A percentile compares a stretch with the other conserved stretches of the same genome.
phyloP scores from a whole-genome alignment of 2,113 vertebrate genomes.

The Prinia subflava region DNA sequence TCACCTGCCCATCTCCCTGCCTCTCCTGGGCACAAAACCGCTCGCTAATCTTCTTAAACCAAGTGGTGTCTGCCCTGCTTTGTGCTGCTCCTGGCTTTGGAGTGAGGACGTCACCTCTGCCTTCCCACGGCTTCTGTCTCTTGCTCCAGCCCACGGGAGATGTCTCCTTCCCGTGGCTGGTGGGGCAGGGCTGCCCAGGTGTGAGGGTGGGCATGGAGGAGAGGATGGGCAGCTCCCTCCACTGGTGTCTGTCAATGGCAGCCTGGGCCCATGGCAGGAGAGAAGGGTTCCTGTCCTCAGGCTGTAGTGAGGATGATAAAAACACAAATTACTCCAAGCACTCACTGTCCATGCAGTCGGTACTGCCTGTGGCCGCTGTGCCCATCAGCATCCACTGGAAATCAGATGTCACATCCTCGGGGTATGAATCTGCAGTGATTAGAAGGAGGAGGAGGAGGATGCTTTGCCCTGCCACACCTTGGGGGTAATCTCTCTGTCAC shows the following conservation, averaged over 20 bases:
- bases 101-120: accelerated
- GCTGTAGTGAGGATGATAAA: not conserved
- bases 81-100: not conserved
- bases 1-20: not conserved
- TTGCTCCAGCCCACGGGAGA: accelerated
- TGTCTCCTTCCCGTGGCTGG: accelerated
- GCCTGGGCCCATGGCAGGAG: not conserved
- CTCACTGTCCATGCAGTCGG: accelerated
- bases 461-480: not conserved
- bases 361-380: not conserved
- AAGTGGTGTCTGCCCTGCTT: not conserved
- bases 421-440: accelerated
- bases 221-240: not conserved
- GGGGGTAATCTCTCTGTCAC: not conserved
- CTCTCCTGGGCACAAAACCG: not conserved
- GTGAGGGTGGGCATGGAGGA: accelerated
- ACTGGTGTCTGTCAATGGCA: accelerated
- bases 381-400: not conserved
- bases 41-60: not conserved
- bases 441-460: not conserved
- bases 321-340: not conserved
- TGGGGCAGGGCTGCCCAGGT: not conserved
- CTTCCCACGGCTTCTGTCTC: accelerated
- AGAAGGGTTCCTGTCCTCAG: not conserved
- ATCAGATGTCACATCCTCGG: not conserved